A percentile compares a stretch with the other conserved stretches of the same genome.
phyloP scores from a whole-genome alignment of 2,797 vertebrate species.

The Chrosomus eos region DNA sequence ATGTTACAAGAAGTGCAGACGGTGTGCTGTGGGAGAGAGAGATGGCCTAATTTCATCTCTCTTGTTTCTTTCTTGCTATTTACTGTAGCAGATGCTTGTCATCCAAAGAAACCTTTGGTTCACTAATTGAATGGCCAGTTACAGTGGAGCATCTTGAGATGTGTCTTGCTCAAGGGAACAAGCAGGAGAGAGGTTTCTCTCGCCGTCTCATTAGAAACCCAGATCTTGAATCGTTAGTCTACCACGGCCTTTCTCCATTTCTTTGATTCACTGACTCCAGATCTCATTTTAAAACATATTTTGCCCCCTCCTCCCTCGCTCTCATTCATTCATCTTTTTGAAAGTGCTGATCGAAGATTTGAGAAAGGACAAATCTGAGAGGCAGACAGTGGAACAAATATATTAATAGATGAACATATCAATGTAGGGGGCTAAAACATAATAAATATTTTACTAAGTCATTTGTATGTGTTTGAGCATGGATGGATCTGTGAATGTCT shows the following conservation, averaged over 20 bases:
- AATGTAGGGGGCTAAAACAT: neutral
- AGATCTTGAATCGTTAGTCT: neutral
- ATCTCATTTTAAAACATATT: neutral
- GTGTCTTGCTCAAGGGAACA: conserved; percentile 14
- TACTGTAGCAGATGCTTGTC: conserved; percentile 30
- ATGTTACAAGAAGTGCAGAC: conserved; percentile 27
- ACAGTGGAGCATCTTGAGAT: neutral
- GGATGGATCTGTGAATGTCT: conserved; percentile 20
- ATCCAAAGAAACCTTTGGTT: conserved; percentile 2
- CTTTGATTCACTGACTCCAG: conserved; percentile 4
- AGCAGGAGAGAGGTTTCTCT: neutral
- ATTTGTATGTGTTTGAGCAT: conserved; percentile 31
- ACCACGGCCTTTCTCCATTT: neutral
- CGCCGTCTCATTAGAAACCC: neutral
- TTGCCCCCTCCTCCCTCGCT: neutral
- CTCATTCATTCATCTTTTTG: conserved; percentile 13
- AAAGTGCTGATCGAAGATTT: neutral
- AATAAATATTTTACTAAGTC: conserved; percentile 27
- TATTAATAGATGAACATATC: conserved; percentile 18
- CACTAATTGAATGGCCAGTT: conserved; percentile 16
- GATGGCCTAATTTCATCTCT: conserved; percentile 42
- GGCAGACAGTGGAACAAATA: neutral
- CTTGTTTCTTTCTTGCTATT: conserved; percentile 16
- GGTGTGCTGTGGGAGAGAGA: conserved; percentile 29
- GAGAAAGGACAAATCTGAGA: neutral